Evolutionary conservation across 2,797 vertebrate genomes (phyloP).

Genomic region (Mus spretus): DNA sequence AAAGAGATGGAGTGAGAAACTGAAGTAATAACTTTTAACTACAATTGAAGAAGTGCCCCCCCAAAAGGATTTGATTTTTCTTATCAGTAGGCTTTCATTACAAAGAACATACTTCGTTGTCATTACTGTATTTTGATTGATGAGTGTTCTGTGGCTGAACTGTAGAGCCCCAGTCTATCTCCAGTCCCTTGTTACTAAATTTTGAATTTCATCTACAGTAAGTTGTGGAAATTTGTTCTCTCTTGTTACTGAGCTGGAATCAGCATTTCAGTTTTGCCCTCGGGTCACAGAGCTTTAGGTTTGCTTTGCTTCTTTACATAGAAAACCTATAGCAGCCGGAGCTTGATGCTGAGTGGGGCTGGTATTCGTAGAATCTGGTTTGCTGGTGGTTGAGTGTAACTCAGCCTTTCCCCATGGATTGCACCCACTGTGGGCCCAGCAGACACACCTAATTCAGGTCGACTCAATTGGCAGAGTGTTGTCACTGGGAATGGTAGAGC

Average conservation of each 20-base stretch:
- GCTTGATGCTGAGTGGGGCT: neutral
- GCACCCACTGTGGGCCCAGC: neutral
- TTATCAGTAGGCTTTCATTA: neutral
- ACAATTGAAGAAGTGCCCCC: neutral
- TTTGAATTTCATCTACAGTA: neutral
- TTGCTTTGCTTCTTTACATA: neutral
- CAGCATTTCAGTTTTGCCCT: neutral
- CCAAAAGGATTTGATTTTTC: neutral
- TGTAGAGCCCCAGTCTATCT: neutral
- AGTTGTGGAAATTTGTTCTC: neutral
- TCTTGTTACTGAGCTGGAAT: neutral
- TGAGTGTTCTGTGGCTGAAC: neutral
- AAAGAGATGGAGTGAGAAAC: neutral
- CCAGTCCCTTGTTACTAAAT: neutral
- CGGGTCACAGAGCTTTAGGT: neutral
- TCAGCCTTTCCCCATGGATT: neutral
- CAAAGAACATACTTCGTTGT: neutral
- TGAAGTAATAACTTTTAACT: neutral
- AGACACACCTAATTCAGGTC: neutral
- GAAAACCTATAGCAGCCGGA: neutral
- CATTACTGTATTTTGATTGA: neutral
- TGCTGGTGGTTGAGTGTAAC: neutral
- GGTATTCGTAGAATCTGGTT: neutral
- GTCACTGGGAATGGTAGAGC: neutral
- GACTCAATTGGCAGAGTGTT: neutral